These are phyloP conservation scores for Pachliopta kotzebuea DNA, from an alignment of 2,888 invertebrate genomes.

Conservation along the genomic window DNA sequence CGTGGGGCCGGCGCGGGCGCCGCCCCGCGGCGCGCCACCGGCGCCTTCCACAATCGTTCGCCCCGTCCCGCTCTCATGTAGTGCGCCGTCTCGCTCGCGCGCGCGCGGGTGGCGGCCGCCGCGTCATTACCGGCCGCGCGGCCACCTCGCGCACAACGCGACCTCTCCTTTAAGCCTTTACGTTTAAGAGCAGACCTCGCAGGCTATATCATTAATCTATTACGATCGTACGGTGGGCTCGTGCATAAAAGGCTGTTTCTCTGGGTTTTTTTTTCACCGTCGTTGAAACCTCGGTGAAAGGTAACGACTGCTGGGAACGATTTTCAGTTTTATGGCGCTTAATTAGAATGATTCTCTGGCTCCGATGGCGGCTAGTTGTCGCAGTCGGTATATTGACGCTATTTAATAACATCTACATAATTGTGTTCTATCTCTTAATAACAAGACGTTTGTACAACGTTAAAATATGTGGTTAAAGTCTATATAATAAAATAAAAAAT, in stretches of 20 bases:
- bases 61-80: slow-evolving; percentile 47
- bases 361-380: slow-evolving; percentile 42
- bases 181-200: slow-evolving; percentile 65
- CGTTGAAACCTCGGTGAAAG: slow-evolving; percentile 62
- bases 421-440: neutral
- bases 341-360: slow-evolving; percentile 73
- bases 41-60: slow-evolving; percentile 68
- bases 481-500: too few relatives aligned
- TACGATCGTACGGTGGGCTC: slow-evolving; percentile 64
- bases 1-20: slow-evolving; percentile 73
- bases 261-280: slow-evolving; percentile 45
- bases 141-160: slow-evolving; percentile 47
- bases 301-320: slow-evolving; percentile 64
- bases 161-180: slow-evolving; percentile 47
- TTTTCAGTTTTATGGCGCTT: slow-evolving; percentile 75
- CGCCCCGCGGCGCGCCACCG: slow-evolving; percentile 65
- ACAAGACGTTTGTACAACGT: neutral
- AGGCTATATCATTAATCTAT: slow-evolving; percentile 78
- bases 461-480: neutral
- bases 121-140: slow-evolving; percentile 46
- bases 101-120: slow-evolving; percentile 59
- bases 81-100: slow-evolving; percentile 46
- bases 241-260: slow-evolving; percentile 58
- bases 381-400: slow-evolving; percentile 57
- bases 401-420: slow-evolving; percentile 54